phyloP scores from a whole-genome alignment of 53 echinoderm and acorn worm species.

The Paelopatides confundens region DNA sequence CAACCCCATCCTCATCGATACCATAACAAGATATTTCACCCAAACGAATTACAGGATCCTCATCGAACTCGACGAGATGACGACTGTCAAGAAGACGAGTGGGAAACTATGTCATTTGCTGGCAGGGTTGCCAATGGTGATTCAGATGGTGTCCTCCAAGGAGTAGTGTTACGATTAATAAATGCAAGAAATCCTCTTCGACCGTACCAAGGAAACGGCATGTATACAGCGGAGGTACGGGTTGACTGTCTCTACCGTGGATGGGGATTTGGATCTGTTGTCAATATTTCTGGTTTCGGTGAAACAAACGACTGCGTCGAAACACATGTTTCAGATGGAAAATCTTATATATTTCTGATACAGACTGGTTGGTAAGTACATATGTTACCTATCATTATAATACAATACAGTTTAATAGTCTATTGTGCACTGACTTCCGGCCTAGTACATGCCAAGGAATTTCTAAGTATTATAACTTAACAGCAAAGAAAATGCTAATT shows the following conservation, averaged over 20 bases:
- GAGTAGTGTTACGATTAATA: not conserved
- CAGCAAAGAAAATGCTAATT: no score
- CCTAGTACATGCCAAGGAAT: no score
- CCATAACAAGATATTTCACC: constrained; percentile 31
- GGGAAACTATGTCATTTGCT: constrained; percentile 20
- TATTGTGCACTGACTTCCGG: no score
- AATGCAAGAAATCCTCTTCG: not conserved
- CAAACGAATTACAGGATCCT: not conserved
- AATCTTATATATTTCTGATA: constrained; percentile 30
- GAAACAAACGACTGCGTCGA: constrained; percentile 36
- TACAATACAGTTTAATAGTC: no score
- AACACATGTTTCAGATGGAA: not conserved
- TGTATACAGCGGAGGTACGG: constrained; percentile 24
- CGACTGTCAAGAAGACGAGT: constrained; percentile 34
- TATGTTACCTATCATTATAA: no score
- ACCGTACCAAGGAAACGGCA: constrained; percentile 19
- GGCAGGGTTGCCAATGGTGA: constrained; percentile 17
- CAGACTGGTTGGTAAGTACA: constrained; percentile 29
- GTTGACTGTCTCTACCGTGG: constrained; percentile 33
- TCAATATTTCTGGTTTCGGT: constrained; percentile 35
- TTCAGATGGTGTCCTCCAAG: constrained; percentile 18
- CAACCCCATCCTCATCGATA: constrained; percentile 5
- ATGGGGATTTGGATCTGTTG: not conserved
- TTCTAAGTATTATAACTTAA: no score
- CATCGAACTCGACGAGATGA: constrained; percentile 24